phyloP scores from a whole-genome alignment of 2,797 vertebrate species.

The Novumbra hubbsi region DNA sequence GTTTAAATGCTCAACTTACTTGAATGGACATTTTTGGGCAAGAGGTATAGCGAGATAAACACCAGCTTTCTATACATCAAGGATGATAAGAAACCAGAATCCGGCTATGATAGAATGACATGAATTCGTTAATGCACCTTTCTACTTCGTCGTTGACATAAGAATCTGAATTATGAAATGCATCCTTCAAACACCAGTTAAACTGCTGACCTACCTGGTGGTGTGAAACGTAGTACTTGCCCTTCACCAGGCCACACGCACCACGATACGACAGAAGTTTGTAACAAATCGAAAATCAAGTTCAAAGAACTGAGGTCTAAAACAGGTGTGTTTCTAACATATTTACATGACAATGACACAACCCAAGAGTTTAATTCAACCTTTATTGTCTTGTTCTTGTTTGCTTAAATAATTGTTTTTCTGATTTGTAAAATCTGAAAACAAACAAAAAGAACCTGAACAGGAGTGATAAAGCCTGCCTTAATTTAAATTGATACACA shows the following conservation, averaged over 20 bases:
- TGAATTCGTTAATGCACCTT: not conserved
- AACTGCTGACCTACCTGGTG: not conserved
- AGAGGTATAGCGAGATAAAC: too few relatives aligned
- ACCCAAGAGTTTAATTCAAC: conserved; percentile 70
- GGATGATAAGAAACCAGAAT: too few relatives aligned
- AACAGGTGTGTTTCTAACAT: not conserved
- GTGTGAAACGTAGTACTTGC: not conserved
- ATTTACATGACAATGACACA: conserved; percentile 18
- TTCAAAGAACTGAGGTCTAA: not conserved
- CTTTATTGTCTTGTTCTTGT: conserved; percentile 84
- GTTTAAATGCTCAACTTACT: too few relatives aligned
- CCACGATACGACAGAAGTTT: not conserved
- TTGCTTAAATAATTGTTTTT: conserved; percentile 81
- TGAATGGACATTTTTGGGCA: too few relatives aligned
- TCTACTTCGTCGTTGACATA: not conserved
- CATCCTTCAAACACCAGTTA: not conserved
- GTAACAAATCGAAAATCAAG: not conserved
- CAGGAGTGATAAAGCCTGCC: conserved; percentile 82
- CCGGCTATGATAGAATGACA: not conserved
- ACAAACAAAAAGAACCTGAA: conserved; percentile 78
- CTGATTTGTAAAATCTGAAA: conserved; percentile 78
- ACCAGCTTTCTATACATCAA: too few relatives aligned
- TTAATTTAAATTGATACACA: conserved; percentile 82
- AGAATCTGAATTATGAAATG: not conserved
- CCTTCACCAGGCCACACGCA: too few relatives aligned